These are phyloP conservation scores for Sebastes matsubarae DNA, from an alignment of 2,797 vertebrate genomes.

Conservation along the genomic window DNA sequence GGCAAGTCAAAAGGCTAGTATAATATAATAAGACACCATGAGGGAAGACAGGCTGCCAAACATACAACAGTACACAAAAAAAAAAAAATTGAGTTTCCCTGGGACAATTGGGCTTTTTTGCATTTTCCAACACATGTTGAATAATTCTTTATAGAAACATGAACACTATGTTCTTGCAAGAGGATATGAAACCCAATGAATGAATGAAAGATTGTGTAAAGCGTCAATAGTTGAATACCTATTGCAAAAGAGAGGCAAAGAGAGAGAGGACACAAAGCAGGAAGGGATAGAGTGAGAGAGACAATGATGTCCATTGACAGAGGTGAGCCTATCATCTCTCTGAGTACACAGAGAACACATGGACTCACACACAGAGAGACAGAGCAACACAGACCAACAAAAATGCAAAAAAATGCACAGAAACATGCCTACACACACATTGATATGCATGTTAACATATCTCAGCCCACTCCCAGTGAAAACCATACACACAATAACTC, in stretches of 20 bases:
- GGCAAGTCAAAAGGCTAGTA: not conserved
- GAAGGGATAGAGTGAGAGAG: not conserved
- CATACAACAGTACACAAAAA: not conserved
- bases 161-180: not conserved
- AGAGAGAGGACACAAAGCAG: not conserved
- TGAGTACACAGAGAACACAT: constrained; percentile 37
- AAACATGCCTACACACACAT: constrained; percentile 56
- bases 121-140: not conserved
- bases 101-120: not conserved
- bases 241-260: not conserved
- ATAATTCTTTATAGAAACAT: not conserved
- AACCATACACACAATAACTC: constrained; percentile 40
- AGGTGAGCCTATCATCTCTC: constrained; percentile 46
- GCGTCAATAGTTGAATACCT: not conserved
- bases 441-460: constrained; percentile 53
- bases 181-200: not conserved
- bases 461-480: constrained; percentile 32
- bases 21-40: not conserved
- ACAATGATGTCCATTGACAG: constrained; percentile 71
- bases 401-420: constrained; percentile 28
- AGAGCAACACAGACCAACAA: not conserved
- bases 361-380: constrained; percentile 5
- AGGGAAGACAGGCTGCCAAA: not conserved
- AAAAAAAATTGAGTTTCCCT: not conserved
- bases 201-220: not conserved